phyloP scores from a whole-genome alignment of 2,888 invertebrate species.

The Hirtodrosophila trivittata region DNA sequence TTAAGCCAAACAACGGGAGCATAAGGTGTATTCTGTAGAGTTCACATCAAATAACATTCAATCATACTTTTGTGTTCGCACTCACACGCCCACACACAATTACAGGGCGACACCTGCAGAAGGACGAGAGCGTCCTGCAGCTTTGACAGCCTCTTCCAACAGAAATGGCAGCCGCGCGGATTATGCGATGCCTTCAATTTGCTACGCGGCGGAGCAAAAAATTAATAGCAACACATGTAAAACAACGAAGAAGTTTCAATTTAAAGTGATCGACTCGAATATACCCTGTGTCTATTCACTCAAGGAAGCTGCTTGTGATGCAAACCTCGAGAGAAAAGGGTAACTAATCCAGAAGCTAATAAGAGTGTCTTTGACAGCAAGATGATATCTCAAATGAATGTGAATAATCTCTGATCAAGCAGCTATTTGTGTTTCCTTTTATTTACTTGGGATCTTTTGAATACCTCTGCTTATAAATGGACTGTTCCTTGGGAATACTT shows the following conservation, averaged over 20 bases:
- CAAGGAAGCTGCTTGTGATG: too few species aligned
- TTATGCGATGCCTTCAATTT: slow-evolving; percentile 54
- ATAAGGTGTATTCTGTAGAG: slow-evolving; percentile 45
- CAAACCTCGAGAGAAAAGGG: too few species aligned
- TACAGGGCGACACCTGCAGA: slow-evolving; percentile 40
- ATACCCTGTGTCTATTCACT: too few species aligned
- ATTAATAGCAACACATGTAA: slow-evolving; percentile 74
- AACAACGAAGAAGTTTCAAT: slow-evolving; percentile 4
- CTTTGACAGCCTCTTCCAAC: slow-evolving; percentile 29
- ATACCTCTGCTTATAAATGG: too few species aligned
- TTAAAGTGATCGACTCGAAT: neutral
- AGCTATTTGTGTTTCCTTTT: too few species aligned
- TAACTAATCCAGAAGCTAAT: too few species aligned
- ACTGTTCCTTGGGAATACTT: too few species aligned
- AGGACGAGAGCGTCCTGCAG: slow-evolving; percentile 49
- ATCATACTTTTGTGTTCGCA: slow-evolving; percentile 44
- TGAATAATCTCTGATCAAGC: too few species aligned
- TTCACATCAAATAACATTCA: slow-evolving; percentile 72
- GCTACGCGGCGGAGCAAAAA: slow-evolving; percentile 53
- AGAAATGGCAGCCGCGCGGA: slow-evolving; percentile 34
- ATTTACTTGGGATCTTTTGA: too few species aligned
- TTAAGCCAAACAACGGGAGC: slow-evolving; percentile 27
- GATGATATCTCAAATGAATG: too few species aligned
- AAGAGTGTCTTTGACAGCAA: too few species aligned
- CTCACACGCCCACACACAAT: slow-evolving; percentile 19